Percentiles rank a stretch among this genome's conserved stretches.
phyloP scores from a whole-genome alignment of 2,797 vertebrate species.

The Pipistrellus nathusii region DNA sequence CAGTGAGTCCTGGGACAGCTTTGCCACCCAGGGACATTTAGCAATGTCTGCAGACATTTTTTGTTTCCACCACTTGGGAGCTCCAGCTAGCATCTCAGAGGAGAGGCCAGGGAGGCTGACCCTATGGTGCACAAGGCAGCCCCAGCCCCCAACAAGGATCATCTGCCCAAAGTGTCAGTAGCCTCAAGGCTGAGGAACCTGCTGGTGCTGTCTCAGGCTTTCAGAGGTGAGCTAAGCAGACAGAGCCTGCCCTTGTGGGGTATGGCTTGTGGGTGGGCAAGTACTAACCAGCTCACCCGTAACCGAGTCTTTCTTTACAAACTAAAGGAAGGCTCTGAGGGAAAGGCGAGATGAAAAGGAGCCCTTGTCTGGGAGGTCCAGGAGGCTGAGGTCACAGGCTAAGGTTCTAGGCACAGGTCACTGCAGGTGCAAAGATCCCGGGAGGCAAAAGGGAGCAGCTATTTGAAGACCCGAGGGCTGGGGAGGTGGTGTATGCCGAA shows the following conservation, averaged over 20 bases:
- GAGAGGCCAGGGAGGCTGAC: background rate
- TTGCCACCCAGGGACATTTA: background rate
- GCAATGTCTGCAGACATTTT: background rate
- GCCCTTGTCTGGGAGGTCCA: background rate
- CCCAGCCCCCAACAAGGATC: background rate
- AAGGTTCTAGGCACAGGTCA: background rate
- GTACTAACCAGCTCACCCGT: background rate
- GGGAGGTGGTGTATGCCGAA: background rate
- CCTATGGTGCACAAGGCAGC: background rate
- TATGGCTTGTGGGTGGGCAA: background rate
- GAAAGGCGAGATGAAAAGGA: background rate
- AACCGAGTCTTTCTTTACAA: background rate
- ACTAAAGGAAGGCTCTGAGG: background rate
- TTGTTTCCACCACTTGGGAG: background rate
- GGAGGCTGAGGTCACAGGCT: background rate
- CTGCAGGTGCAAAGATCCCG: background rate
- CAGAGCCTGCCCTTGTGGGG: accelerated
- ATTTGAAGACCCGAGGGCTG: background rate
- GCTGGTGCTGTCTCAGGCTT: background rate
- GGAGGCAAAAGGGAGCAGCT: accelerated
- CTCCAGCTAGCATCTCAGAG: background rate
- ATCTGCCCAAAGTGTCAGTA: background rate
- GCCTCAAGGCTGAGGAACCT: background rate
- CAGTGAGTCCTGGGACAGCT: background rate
- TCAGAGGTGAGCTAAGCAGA: background rate